Evolutionary conservation across 2,797 vertebrate species (phyloP), one percentile per base, ranked within the genome.

Genomic region (Eulemur albifrons): DNA sequence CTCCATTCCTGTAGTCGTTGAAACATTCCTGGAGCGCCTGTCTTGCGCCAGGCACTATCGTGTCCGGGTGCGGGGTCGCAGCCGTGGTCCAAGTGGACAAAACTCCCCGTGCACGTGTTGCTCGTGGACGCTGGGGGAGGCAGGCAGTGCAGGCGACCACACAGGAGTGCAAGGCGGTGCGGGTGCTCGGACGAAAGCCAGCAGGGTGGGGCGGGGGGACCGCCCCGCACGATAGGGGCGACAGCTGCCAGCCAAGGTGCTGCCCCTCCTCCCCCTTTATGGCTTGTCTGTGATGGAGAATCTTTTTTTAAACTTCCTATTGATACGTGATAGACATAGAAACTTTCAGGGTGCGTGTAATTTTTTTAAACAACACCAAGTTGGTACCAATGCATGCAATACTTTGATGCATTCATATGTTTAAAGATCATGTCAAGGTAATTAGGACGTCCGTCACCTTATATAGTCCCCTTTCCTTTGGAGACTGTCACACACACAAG

Each of bases 11-110:
- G 2, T 6, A 1, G 43, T 67, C 1, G 0, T 10, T 4, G 45
- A 5, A 0, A 38, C 17, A 0, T 20, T 7, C 2, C 32, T 9
- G 0, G 2, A 40, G 48, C 0, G 0, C 32, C 59, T 3, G 1
- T 30, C 23, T 18, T 7, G 12, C 18, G 0, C 70, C 38, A 1
- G 40, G 27, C 5, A 3, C 32, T 0, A 0, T 30, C 18, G 50
- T 5, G 15, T 52, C 50, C 50, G 50, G 50, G 50, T 7, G 17
- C 4, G 48, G 48, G 14, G 48, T 15, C 4, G 14, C 11, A 4
- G 57, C n/a, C 3, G 0, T 13, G 17, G n/a, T 23, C 20, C 7
- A 18, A 12, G 1, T n/a, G 0, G 7, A 57, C 35, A 21, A 1
- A 3, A 32, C 52, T 27, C 23, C 32, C 21, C 2, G 9, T 1